A percentile compares a stretch with the other conserved stretches of the same genome.
These are phyloP conservation scores for Prionailurus viverrinus DNA, from an alignment of 2,113 vertebrate genomes.

Conservation along the genomic window DNA sequence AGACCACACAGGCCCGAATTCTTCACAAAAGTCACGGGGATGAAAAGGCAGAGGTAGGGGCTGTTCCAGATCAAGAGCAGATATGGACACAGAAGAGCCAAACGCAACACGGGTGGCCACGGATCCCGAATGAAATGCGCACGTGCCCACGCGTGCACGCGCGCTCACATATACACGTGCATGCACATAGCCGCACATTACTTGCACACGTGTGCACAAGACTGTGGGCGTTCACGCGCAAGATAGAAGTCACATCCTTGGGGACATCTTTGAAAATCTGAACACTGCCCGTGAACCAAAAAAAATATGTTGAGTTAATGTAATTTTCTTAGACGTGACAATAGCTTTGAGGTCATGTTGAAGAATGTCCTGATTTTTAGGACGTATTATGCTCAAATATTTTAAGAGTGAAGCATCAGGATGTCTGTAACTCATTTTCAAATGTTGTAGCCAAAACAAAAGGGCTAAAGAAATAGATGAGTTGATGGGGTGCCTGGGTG, in stretches of 20 bases:
- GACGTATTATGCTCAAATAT: not conserved
- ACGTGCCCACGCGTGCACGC: too few species aligned
- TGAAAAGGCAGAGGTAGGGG: not conserved
- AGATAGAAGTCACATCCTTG: not conserved
- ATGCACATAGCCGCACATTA: not conserved
- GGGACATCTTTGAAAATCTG: not conserved
- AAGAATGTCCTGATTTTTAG: not conserved
- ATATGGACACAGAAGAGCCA: not conserved
- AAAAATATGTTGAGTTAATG: not conserved
- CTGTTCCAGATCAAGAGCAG: not conserved
- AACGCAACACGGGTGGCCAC: accelerated
- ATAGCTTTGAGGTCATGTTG: not conserved
- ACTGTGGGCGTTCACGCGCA: not conserved
- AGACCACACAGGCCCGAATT: not conserved
- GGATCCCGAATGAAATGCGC: not conserved
- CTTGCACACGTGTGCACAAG: not conserved
- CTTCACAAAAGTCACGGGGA: not conserved
- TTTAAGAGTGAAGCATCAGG: not conserved
- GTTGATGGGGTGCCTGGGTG: not conserved
- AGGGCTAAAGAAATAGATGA: not conserved
- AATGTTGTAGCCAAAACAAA: not conserved
- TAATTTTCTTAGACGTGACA: not conserved
- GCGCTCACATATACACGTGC: accelerated
- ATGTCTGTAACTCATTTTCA: not conserved
- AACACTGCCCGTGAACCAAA: not conserved